phyloP scores from a whole-genome alignment of 2,888 invertebrate species.

The Cataglyphis altisquamis region DNA sequence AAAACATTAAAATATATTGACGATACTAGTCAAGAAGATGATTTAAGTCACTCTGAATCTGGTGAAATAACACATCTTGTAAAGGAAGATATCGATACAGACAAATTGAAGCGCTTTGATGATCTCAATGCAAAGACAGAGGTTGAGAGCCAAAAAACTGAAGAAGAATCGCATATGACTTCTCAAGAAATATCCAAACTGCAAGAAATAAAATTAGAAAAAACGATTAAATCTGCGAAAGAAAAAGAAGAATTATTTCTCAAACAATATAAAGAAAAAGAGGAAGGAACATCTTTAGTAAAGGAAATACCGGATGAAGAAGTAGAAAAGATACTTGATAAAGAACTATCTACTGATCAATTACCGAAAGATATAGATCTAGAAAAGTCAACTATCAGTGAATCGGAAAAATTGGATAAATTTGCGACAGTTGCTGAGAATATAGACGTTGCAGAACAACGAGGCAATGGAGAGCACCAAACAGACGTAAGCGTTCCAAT shows the following conservation, averaged over 20 bases:
- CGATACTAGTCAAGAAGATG: slow-evolving; percentile 24
- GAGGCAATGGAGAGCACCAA: slow-evolving; percentile 51
- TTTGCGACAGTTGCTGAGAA: slow-evolving; percentile 3
- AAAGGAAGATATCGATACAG: not conserved
- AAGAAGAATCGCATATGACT: not conserved
- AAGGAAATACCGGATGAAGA: not conserved
- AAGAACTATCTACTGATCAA: not conserved
- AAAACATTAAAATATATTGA: slow-evolving; percentile 16
- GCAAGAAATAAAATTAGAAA: not conserved
- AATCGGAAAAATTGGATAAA: not conserved
- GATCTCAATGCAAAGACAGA: not conserved
- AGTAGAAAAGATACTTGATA: not conserved
- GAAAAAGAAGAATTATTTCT: slow-evolving; percentile 9
- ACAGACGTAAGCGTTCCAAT: slow-evolving; percentile 69
- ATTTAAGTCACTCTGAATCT: not conserved
- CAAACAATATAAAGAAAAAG: not conserved
- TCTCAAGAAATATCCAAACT: not conserved
- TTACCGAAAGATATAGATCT: slow-evolving; percentile 2
- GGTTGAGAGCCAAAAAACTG: not conserved
- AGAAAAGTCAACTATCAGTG: not conserved
- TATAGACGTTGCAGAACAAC: slow-evolving; percentile 29
- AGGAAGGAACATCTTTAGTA: not conserved
- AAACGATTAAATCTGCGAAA: not conserved
- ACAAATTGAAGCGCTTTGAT: not conserved
- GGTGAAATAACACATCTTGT: not conserved